phyloP scores from a whole-genome alignment of 1,140 invertebrate genomes.

The Trachymyrmex cornetzi region DNA sequence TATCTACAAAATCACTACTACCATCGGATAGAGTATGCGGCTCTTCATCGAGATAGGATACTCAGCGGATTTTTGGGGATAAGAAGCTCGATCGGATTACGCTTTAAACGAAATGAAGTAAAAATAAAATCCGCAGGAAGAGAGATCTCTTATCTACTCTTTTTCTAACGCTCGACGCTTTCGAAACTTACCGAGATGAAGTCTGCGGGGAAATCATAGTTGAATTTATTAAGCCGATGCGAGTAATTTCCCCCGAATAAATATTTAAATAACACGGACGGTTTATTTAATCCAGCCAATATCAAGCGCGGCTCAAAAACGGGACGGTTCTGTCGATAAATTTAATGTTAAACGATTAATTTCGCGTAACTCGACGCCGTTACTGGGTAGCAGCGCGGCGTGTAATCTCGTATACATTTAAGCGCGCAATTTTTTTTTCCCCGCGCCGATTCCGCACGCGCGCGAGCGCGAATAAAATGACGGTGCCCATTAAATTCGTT shows the following conservation, averaged over 20 bases:
- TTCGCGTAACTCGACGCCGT: conserved; percentile 15
- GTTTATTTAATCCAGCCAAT: conserved; percentile 52
- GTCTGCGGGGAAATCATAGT: conserved; percentile 33
- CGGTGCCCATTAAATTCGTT: conserved; percentile 3
- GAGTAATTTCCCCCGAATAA: conserved; percentile 57
- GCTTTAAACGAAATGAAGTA: neutral
- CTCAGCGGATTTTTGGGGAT: neutral
- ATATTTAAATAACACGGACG: conserved; percentile 55
- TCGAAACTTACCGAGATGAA: neutral
- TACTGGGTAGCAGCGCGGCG: neutral
- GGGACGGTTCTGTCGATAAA: conserved; percentile 42
- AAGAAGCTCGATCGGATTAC: neutral
- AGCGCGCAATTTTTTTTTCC: conserved; percentile 23
- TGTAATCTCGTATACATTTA: conserved; percentile 40
- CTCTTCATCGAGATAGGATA: neutral
- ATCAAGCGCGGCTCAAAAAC: conserved; percentile 23
- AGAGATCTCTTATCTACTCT: conserved; percentile 12
- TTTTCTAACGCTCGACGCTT: neutral
- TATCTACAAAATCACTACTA: neutral
- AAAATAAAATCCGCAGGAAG: neutral
- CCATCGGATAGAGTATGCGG: neutral
- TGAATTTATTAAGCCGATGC: conserved; percentile 47
- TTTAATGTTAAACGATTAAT: conserved; percentile 57
- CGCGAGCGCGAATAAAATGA: conserved; percentile 9
- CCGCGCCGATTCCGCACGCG: neutral